Conservation (phyloP, 2,888 invertebrate genomes). For the Biston betularia region DNA sequence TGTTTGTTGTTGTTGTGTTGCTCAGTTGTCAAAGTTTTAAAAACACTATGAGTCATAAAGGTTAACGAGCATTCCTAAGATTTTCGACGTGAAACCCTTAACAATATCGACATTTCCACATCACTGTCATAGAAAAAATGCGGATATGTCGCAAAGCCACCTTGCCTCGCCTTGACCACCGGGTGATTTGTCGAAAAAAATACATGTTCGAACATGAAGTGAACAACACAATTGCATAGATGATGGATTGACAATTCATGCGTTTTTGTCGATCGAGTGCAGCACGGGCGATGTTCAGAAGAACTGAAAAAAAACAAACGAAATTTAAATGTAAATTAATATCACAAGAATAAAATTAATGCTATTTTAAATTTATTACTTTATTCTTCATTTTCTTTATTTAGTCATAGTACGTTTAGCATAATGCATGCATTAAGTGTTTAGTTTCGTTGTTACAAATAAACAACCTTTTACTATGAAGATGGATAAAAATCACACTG, state of each 20-base stretch:
- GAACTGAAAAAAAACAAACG: constrained; percentile 2
- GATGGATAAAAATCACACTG: no score
- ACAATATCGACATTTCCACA: constrained; percentile 40
- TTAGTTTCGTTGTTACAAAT: no score
- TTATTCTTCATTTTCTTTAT: no score
- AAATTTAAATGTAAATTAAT: neutral
- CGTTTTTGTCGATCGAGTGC: constrained; percentile 19
- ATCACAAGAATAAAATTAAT: neutral
- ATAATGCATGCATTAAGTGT: no score
- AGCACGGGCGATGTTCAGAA: constrained; percentile 14
- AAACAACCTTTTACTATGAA: no score
- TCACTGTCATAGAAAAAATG: constrained; percentile 62
- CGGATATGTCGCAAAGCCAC: constrained; percentile 74
- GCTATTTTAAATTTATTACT: no score
- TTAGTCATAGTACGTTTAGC: no score
- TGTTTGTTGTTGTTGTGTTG: no score
- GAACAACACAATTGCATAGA: constrained; percentile 73
- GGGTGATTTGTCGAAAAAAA: constrained; percentile 61
- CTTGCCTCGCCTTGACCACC: constrained; percentile 75
- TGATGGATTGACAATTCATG: constrained; percentile 69
- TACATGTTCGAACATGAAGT: constrained; percentile 46
- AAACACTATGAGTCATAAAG: neutral
- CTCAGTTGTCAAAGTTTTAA: no score
- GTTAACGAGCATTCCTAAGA: constrained; percentile 9
- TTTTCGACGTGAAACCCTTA: neutral